Base-by-base conservation (phyloP, 1,140 invertebrate genomes). In the Tigriopus japonicus region DNA sequence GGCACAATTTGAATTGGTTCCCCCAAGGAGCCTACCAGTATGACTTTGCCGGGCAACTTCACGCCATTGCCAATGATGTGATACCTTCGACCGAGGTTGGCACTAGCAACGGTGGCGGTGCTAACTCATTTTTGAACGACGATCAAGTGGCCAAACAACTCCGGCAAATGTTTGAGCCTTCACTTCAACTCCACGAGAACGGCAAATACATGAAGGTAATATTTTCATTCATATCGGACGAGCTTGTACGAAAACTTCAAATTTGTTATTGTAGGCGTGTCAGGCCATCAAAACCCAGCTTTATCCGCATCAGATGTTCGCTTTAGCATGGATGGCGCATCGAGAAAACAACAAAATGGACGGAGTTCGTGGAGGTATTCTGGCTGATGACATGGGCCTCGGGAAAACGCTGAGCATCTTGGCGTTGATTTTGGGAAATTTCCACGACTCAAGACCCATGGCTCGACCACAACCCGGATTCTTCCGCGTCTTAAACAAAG, bases 311-410 rank as follows among this genome's bases (percentile, higher is more conserved):
- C 59, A 61, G 28, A 61, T 56, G 59, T 17, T 24, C n/a, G 59
- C 59, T n/a, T 19, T 61, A 24, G 43, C 43, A 13, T 61, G 59
- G 59, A 61, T 61, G 59, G 19, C 21, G 7, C 52, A 53, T 17
- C 59, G 45, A 15, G 59, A 61, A 35, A 55, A 54, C 17, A 42
- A 23, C n/a, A 23, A 23, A 42, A 14, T 17, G 13, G 13, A n/a
- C 41, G 21, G 21, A 49, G 40, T 61, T 21, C 14, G 15, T 2
- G 59, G 59, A n/a, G 59, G 56, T 12, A 62, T 60, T 19, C 56
- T 62, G 13, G 59, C 43, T 5, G 59, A 61, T 55, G 59, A 61
- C 17, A 61, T 61, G 59, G 59, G 59, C 14, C 52, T 61, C 10
- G 59, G 59, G 12, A 61, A 61, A 24, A 61, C 59, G 10, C 21